These are phyloP conservation scores for Metacarcinus magister DNA, from an alignment of 2,888 invertebrate species.

Conservation along the genomic window DNA sequence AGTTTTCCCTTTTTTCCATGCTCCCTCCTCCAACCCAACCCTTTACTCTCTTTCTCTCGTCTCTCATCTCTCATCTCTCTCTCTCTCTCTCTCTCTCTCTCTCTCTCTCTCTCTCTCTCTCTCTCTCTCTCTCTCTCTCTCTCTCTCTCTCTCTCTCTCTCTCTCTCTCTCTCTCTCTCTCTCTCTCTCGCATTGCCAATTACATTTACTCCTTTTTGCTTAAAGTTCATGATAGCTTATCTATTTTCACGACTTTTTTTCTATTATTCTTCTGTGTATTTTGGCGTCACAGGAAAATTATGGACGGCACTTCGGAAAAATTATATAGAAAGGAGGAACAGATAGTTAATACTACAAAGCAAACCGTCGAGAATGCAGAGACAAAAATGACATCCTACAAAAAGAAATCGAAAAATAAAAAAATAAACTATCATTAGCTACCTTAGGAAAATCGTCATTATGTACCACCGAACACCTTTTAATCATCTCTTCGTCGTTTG, in stretches of 20 bases:
- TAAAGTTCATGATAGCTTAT: background rate
- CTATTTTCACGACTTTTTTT: background rate
- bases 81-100: background rate
- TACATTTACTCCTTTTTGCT: background rate
- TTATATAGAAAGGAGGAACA: background rate
- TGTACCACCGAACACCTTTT: background rate
- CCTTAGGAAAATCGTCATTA: background rate
- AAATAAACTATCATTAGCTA: background rate
- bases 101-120: slow-evolving; percentile 1
- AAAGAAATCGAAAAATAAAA: too few species aligned
- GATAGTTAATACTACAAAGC: background rate
- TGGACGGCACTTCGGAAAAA: background rate
- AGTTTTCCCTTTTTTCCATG: background rate
- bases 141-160: background rate
- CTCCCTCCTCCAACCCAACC: background rate
- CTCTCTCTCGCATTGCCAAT: background rate
- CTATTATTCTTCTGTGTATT: background rate
- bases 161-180: background rate
- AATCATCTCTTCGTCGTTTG: background rate
- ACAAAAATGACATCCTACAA: background rate
- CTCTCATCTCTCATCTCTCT: background rate
- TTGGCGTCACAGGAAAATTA: background rate
- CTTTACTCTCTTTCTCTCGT: background rate
- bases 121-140: background rate
- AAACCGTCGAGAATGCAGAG: background rate